Conservation (phyloP, 2,113 vertebrate genomes). For the Hemichromis elongatus region DNA sequence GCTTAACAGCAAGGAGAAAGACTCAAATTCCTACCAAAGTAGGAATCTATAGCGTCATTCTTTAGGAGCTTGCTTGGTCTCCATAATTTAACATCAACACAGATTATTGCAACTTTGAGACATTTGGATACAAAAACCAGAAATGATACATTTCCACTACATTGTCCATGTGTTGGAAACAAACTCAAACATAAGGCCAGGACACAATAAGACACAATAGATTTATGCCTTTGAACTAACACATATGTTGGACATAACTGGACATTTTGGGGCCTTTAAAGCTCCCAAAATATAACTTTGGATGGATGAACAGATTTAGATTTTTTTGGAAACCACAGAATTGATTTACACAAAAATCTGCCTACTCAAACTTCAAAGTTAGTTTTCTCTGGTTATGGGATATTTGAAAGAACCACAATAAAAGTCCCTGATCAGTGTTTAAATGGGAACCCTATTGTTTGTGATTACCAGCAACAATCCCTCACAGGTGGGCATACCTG, state of each 20-base stretch:
- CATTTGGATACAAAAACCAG: neutral
- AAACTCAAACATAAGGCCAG: neutral
- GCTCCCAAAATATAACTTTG: neutral
- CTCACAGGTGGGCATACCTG: constrained; percentile 14
- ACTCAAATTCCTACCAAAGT: neutral
- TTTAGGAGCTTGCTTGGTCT: neutral
- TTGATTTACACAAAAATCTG: neutral
- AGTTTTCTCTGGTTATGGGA: neutral
- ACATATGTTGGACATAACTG: neutral
- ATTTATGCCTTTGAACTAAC: neutral
- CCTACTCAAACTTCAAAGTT: neutral
- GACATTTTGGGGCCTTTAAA: neutral
- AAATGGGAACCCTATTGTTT: neutral
- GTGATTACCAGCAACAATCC: constrained; percentile 21
- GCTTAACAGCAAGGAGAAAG: neutral
- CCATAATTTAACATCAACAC: neutral
- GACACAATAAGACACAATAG: neutral
- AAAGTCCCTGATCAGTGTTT: neutral
- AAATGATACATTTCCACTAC: neutral
- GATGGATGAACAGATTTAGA: neutral
- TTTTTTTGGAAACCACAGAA: neutral
- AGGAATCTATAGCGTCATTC: neutral
- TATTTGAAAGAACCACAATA: neutral
- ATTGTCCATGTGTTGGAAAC: neutral
- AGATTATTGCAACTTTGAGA: neutral